Percentiles rank a stretch among this genome's conserved stretches.
These are phyloP conservation scores for Catharus fuscescens DNA, from an alignment of 2,113 vertebrate genomes.

Conservation along the genomic window DNA sequence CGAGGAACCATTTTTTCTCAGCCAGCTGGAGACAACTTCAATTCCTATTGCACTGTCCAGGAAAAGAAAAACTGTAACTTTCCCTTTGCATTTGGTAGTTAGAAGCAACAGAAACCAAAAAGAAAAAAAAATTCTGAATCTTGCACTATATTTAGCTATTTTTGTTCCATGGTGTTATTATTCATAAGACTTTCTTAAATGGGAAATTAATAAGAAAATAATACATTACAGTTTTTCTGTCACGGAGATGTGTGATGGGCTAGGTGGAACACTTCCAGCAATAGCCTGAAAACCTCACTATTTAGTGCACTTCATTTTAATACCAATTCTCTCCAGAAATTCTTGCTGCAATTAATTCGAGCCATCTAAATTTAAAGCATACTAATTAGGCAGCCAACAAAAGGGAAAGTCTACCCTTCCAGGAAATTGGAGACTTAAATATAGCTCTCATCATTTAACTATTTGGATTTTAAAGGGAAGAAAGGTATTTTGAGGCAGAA, in stretches of 20 bases:
- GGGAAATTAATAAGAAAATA: conserved; percentile 68
- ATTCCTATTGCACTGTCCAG: neutral
- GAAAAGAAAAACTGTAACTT: neutral
- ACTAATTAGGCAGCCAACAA: conserved; percentile 67
- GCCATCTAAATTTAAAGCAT: conserved; percentile 71
- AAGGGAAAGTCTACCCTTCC: conserved; percentile 57
- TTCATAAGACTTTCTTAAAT: conserved; percentile 43
- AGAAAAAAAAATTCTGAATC: neutral
- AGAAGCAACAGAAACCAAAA: neutral
- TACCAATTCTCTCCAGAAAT: conserved; percentile 51
- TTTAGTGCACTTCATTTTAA: conserved; percentile 53
- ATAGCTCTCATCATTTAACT: conserved; percentile 57
- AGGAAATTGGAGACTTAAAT: conserved; percentile 67
- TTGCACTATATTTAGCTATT: neutral
- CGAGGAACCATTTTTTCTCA: neutral
- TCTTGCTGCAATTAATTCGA: conserved; percentile 70
- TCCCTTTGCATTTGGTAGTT: neutral
- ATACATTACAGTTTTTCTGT: conserved; percentile 27
- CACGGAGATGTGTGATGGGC: conserved; percentile 1
- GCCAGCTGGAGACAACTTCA: neutral
- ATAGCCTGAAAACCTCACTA: conserved; percentile 41
- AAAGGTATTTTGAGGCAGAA: neutral
- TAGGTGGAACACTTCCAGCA: conserved; percentile 38
- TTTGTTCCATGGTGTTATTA: conserved; percentile 33
- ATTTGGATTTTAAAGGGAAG: conserved; percentile 18